phyloP scores from a whole-genome alignment of 2,113 vertebrate species.

The Corythaeola cristata region DNA sequence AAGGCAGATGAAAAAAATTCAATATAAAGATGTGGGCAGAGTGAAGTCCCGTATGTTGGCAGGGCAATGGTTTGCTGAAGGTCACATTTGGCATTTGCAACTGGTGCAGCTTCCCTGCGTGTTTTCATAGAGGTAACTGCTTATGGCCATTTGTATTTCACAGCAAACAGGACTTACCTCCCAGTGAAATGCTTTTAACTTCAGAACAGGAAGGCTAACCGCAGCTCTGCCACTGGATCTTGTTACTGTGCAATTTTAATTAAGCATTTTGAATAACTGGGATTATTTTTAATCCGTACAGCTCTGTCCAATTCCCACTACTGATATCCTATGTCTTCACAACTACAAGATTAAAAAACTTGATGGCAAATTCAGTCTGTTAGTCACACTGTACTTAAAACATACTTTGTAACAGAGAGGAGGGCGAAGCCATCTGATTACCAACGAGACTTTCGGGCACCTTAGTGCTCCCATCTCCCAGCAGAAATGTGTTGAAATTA shows the following conservation, averaged over 20 bases:
- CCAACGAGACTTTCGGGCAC: not conserved
- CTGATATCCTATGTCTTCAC: not conserved
- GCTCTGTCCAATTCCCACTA: not conserved
- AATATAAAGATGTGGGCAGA: not conserved
- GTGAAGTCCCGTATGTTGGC: not conserved
- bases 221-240: not conserved
- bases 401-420: not conserved
- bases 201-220: not conserved
- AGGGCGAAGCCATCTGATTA: not conserved
- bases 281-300: not conserved
- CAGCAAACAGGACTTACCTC: not conserved
- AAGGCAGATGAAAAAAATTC: not conserved
- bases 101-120: not conserved
- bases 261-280: not conserved
- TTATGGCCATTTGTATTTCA: not conserved
- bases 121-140: not conserved
- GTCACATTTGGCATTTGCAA: not conserved
- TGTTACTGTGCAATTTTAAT: conserved; percentile 3
- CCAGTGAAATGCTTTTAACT: not conserved
- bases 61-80: not conserved
- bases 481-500: not conserved
- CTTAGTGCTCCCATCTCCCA: not conserved
- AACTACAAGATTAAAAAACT: not conserved
- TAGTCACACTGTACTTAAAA: not conserved
- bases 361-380: not conserved